A percentile compares a stretch with the other conserved stretches of the same genome.
Evolutionary conservation across 1,140 invertebrate species (phyloP).

Genomic region (Proales similis): DNA sequence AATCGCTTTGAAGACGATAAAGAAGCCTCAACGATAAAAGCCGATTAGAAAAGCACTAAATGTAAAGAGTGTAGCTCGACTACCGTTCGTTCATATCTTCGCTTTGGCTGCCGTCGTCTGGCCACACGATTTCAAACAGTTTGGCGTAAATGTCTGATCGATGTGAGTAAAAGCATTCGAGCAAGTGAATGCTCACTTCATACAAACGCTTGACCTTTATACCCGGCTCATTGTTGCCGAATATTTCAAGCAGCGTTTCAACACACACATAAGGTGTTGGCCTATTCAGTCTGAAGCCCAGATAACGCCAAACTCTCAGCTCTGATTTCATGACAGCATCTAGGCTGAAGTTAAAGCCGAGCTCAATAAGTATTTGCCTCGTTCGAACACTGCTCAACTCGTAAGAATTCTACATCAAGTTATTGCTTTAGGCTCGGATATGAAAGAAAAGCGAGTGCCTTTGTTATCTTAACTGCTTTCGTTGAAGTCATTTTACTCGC

Average conservation of each 20-base stretch:
- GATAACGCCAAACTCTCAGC: conserved; percentile 5
- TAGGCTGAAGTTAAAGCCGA: neutral
- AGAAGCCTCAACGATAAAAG: neutral
- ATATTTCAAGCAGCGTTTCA: conserved; percentile 23
- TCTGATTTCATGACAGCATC: conserved; percentile 27
- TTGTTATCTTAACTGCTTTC: neutral
- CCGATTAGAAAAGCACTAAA: neutral
- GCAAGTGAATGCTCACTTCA: neutral
- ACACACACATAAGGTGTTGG: conserved; percentile 4
- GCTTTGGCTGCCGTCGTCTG: neutral
- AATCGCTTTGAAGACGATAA: neutral
- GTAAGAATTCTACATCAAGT: no score
- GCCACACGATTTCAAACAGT: conserved; percentile 7
- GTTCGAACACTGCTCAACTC: no score
- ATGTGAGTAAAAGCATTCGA: conserved; percentile 14
- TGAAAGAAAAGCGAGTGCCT: neutral
- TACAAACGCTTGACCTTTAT: conserved; percentile 4
- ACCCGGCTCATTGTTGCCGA: conserved; percentile 13
- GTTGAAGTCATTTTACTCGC: conserved; percentile 7
- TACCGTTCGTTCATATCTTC: no score
- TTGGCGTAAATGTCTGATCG: conserved; percentile 2
- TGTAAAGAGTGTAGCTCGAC: no score
- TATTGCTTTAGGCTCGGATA: neutral
- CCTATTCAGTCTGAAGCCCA: conserved; percentile 12
- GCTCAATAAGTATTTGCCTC: neutral